phyloP scores from a whole-genome alignment of 1,140 invertebrate species.

The Eurosta solidaginis region DNA sequence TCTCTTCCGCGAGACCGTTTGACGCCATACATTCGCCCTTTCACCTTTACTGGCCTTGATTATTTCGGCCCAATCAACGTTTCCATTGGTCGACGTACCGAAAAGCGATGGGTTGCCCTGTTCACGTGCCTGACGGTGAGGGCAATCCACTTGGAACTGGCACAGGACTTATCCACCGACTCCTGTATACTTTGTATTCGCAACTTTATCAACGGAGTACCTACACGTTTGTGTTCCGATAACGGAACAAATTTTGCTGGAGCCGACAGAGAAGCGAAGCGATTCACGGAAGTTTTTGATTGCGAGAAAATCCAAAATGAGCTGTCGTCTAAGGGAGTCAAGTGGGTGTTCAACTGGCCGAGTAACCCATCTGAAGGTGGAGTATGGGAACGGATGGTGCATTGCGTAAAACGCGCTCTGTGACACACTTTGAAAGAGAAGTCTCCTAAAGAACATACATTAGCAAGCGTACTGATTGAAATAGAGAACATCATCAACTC shows the following conservation, averaged over 20 bases:
- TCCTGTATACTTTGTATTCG: not conserved
- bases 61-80: constrained; percentile 1
- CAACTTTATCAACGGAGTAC: not conserved
- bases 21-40: not conserved
- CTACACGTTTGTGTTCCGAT: not conserved
- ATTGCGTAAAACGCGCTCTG: not conserved
- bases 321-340: no score
- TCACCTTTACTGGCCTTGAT: not conserved
- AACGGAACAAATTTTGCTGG: not conserved
- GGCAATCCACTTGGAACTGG: not conserved
- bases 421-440: not conserved
- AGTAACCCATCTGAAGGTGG: no score
- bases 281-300: no score
- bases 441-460: not conserved
- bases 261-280: no score
- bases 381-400: not conserved
- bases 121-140: not conserved
- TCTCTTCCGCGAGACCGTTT: no score
- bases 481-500: not conserved
- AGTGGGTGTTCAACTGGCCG: no score
- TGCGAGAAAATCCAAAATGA: not conserved
- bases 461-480: not conserved
- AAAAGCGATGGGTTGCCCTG: no score
- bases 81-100: not conserved
- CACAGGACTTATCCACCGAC: no score